Evolutionary conservation across 1,140 invertebrate genomes (phyloP), one percentile per base, ranked within the genome.

Genomic region (Cyclina sinensis): DNA sequence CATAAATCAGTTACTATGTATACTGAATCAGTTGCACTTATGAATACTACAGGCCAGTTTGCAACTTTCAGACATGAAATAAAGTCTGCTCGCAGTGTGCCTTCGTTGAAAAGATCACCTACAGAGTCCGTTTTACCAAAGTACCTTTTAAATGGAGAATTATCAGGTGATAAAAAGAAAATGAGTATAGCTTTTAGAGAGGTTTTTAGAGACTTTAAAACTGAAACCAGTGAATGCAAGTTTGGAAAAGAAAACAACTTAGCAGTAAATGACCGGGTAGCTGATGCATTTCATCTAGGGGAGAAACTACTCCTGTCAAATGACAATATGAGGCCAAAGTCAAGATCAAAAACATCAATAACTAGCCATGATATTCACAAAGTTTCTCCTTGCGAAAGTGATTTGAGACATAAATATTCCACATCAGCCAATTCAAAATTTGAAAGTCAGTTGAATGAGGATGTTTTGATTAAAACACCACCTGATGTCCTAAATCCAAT

Each of bases 131-230:
- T 16, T 30, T 65, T 27, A 12, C 24, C 59, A 9, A 65, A 35
- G 59, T 65, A 65, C 16, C 5, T 65, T 30, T 16, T 65, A 11
- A 65, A 30, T 5, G 24, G 30, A 1, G n/a, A 65, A 11, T 30
- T 65, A 30, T 27, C 59, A 65, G n/a, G 24, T 21, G 43, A 24
- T 30, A 39, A 76, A 30, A 4, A 76, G 1, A 70, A 70, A 21
- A 87, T 87, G 85, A 87, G 85, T 39, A 68, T 87, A 30, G 46
- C 85, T n/a, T 87, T 87, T n/a, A 76, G 76, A 30, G 85, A 87
- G 30, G 85, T 87, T 11, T 87, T 78, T 27, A 80, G 54, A 70
- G 59, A 80, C 30, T 87, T 80, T 70, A 16, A 14, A 7, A 51
- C 51, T 43, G 76, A 51, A 3, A 51, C 9, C 0, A 78, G 35